Conservation (phyloP, 1,140 invertebrate genomes). For the Acromyrmex heyeri region DNA sequence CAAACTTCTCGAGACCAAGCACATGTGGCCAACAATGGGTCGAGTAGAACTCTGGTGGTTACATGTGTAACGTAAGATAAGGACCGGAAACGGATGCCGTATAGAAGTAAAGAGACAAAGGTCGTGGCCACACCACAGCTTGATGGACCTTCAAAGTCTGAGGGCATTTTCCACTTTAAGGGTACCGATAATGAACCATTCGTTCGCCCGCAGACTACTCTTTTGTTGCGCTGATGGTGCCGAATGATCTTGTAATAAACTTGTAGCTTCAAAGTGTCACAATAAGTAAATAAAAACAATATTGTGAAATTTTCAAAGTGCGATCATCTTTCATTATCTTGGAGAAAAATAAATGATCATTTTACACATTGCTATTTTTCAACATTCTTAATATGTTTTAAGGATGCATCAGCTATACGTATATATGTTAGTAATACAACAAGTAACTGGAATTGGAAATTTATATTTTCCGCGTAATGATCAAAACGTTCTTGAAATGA, state of each 20-base stretch:
- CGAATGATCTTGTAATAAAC: neutral
- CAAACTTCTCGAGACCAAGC: slow-evolving; percentile 76
- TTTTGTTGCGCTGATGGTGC: neutral
- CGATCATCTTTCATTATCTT: neutral
- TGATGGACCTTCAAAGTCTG: neutral
- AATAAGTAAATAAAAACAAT: slow-evolving; percentile 36
- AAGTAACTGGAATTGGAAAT: too few species aligned
- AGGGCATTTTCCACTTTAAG: neutral
- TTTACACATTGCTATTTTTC: neutral
- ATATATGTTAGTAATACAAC: too few species aligned
- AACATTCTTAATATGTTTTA: too few species aligned
- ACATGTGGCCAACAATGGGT: slow-evolving; percentile 82
- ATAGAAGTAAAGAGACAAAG: slow-evolving; percentile 72
- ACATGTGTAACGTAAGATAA: slow-evolving; percentile 82
- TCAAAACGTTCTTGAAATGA: neutral
- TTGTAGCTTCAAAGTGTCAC: slow-evolving; percentile 4
- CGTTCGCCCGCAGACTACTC: neutral
- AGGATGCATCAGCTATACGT: too few species aligned
- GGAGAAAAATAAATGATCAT: too few species aligned
- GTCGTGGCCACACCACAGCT: slow-evolving; percentile 1
- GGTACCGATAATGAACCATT: slow-evolving; percentile 62
- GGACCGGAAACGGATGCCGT: slow-evolving; percentile 81
- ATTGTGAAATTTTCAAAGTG: neutral
- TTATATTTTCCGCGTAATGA: too few species aligned
- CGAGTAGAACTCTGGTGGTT: slow-evolving; percentile 65